Conservation (phyloP, 37 sponge, comb jelly and placozoan species). For the Tethya wilhelma region DNA sequence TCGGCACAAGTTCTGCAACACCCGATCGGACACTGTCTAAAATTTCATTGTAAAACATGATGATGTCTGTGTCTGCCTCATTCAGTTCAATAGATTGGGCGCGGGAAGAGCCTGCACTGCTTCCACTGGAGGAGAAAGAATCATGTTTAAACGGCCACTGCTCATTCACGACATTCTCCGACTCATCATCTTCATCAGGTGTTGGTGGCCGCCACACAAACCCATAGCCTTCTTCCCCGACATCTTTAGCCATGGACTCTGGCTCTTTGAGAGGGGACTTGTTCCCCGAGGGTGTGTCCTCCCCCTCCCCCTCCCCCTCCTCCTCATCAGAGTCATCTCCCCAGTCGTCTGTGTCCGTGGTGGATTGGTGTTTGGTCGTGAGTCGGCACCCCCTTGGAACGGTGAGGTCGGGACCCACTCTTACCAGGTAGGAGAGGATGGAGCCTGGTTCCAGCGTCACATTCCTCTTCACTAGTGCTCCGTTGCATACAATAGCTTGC, state of each 20-base stretch:
- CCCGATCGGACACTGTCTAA: slow-evolving; percentile 86
- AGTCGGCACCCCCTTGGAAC: slow-evolving; percentile 73
- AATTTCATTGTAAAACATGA: slow-evolving; percentile 87
- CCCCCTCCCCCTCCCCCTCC: too few species aligned
- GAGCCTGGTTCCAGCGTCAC: slow-evolving; percentile 78
- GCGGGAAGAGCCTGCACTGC: slow-evolving; percentile 34
- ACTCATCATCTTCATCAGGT: slow-evolving; percentile 43
- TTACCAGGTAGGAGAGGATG: slow-evolving; percentile 87
- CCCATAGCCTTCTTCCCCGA: slow-evolving; percentile 79
- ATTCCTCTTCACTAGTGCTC: slow-evolving; percentile 53
- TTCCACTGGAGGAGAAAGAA: slow-evolving; percentile 2
- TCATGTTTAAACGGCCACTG: slow-evolving; percentile 50
- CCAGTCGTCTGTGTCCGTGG: slow-evolving; percentile 3
- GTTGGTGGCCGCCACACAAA: slow-evolving; percentile 63
- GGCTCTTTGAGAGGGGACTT: slow-evolving; percentile 6
- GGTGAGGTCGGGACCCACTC: slow-evolving; percentile 71
- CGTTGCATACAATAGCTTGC: slow-evolving; percentile 78
- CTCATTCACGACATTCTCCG: slow-evolving; percentile 45
- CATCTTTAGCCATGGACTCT: slow-evolving; percentile 53
- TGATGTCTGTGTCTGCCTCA: slow-evolving; percentile 38
- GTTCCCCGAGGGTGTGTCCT: too few species aligned
- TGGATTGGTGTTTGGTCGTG: slow-evolving; percentile 56
- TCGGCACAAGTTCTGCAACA: slow-evolving; percentile 62
- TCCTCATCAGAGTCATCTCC: slow-evolving; percentile 50
- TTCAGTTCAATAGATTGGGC: slow-evolving; percentile 3